Percentiles rank a stretch among this genome's conserved stretches.
Evolutionary conservation across 1,140 invertebrate genomes (phyloP).

Genomic region (Sinonovacula constricta): DNA sequence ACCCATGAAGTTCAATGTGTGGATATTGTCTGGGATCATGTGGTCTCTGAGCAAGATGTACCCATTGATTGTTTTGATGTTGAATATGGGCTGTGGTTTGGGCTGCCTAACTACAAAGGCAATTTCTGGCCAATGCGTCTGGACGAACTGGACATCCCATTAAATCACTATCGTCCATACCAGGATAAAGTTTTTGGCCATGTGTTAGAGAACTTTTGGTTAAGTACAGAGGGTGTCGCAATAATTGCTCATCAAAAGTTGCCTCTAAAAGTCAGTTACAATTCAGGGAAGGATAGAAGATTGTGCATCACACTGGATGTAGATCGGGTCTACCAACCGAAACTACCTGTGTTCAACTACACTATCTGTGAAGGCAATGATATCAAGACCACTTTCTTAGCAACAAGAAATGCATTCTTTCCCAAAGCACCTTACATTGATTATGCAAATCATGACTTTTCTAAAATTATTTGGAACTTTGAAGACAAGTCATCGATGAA

Average conservation of each 20-base stretch:
- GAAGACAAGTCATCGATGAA: slow-evolving; percentile 12
- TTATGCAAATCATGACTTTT: slow-evolving; percentile 35
- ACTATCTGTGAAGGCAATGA: slow-evolving; percentile 56
- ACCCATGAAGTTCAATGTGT: slow-evolving; percentile 31
- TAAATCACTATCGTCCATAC: slow-evolving; percentile 14
- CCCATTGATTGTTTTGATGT: slow-evolving; percentile 42
- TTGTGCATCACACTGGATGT: slow-evolving; percentile 39
- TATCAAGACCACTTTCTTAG: slow-evolving; percentile 52
- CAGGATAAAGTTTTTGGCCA: slow-evolving; percentile 18
- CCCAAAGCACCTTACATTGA: slow-evolving; percentile 26
- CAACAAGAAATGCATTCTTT: slow-evolving; percentile 44
- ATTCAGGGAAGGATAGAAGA: slow-evolving; percentile 18
- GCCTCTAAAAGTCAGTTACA: slow-evolving; percentile 59
- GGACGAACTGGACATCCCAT: slow-evolving; percentile 1
- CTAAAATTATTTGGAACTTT: slow-evolving; percentile 46
- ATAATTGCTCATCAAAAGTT: slow-evolving; percentile 55
- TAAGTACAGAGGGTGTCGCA: slow-evolving; percentile 62
- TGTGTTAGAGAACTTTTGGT: slow-evolving; percentile 62
- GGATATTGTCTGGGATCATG: slow-evolving; percentile 43
- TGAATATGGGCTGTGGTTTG: slow-evolving; percentile 38
- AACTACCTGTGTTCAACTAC: slow-evolving; percentile 48
- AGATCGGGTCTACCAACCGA: background rate
- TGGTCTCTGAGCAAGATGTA: background rate
- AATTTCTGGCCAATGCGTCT: slow-evolving; percentile 38
- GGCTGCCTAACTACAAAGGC: slow-evolving; percentile 39